Conservation (phyloP, 1,140 invertebrate genomes). For the Ridgeia piscesae region DNA sequence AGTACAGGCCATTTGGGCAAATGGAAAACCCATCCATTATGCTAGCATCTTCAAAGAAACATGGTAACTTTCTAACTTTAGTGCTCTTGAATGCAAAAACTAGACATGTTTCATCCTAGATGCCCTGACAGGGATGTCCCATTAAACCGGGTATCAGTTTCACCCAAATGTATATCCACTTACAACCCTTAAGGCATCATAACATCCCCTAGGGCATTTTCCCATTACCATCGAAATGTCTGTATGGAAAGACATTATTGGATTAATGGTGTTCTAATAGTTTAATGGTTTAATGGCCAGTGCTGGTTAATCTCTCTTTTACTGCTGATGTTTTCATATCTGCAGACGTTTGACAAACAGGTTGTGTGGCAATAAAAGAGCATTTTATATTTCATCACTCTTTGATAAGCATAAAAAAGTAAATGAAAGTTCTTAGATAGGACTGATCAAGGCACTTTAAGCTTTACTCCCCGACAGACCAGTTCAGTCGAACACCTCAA, state of each 20-base stretch:
- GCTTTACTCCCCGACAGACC: too few relatives aligned
- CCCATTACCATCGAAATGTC: neutral
- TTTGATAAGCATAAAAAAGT: too few relatives aligned
- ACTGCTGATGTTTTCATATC: neutral
- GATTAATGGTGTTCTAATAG: too few relatives aligned
- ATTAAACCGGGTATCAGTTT: neutral
- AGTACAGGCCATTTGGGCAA: neutral
- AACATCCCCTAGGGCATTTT: neutral
- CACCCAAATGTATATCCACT: neutral
- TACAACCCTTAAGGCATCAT: neutral
- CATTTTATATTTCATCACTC: too few relatives aligned
- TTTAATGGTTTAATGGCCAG: too few relatives aligned
- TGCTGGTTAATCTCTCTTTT: too few relatives aligned
- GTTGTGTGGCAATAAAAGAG: neutral
- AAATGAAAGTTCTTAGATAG: too few relatives aligned
- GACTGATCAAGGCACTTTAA: too few relatives aligned
- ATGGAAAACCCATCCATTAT: neutral
- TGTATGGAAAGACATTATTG: neutral
- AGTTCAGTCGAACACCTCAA: too few relatives aligned
- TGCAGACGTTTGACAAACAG: neutral
- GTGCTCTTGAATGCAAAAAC: neutral
- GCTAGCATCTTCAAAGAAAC: neutral
- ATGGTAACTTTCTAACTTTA: neutral
- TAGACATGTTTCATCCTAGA: neutral
- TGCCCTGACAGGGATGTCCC: neutral